phyloP scores from a whole-genome alignment of 1,140 invertebrate genomes.

The Trachymyrmex septentrionalis region DNA sequence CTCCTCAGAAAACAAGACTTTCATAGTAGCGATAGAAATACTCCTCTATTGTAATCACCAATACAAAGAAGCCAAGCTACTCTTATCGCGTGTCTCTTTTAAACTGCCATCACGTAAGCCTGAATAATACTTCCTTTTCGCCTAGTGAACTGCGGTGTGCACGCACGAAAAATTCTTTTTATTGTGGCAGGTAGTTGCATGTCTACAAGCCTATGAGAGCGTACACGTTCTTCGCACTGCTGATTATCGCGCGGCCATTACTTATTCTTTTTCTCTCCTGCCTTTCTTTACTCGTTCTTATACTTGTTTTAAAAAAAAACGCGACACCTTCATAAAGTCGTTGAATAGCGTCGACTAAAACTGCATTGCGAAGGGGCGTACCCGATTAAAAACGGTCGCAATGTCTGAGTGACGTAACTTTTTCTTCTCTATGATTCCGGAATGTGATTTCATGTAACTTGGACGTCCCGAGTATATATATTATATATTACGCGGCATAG shows the following conservation, averaged over 20 bases:
- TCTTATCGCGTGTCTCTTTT: conserved; percentile 43
- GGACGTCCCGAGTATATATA: neutral
- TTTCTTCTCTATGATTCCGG: neutral
- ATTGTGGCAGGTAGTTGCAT: conserved; percentile 47
- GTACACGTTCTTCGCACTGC: conserved; percentile 5
- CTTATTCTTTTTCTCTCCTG: conserved; percentile 27
- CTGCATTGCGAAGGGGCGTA: neutral
- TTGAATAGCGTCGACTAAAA: conserved; percentile 27
- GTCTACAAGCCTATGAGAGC: conserved; percentile 27
- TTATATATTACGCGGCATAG: too few relatives aligned
- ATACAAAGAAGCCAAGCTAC: conserved; percentile 20
- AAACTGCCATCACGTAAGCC: conserved; percentile 13
- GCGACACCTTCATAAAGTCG: conserved; percentile 27
- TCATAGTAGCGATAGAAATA: neutral
- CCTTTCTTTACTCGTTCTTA: conserved; percentile 5
- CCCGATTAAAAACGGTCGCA: conserved; percentile 20
- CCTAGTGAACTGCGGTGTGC: neutral
- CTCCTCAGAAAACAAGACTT: conserved; percentile 18
- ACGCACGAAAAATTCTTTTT: conserved; percentile 60
- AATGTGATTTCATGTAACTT: conserved; percentile 8
- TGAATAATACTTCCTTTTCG: conserved; percentile 48
- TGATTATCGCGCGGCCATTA: conserved; percentile 47
- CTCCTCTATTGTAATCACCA: neutral
- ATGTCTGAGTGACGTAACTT: neutral
- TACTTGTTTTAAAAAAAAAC: conserved; percentile 23